Conservation (phyloP, 2,113 vertebrate genomes). For the Tachuris rubrigastra region DNA sequence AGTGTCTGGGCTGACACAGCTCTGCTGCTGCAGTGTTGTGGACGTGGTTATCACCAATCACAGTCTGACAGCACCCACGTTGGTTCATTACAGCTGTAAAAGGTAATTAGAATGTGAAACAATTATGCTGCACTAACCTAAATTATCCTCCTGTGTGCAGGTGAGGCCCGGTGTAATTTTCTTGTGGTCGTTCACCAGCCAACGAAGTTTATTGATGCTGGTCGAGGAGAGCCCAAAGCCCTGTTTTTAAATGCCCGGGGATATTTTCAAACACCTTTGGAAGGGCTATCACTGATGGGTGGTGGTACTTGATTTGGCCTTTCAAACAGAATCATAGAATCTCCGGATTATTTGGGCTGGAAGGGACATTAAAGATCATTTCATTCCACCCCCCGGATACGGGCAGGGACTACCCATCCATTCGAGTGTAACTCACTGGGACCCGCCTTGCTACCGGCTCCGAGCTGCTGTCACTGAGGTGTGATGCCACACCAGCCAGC, state of each 20-base stretch:
- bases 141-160: fast-evolving
- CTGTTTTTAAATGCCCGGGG: fast-evolving
- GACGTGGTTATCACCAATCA: fast-evolving
- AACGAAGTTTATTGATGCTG: fast-evolving
- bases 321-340: not conserved
- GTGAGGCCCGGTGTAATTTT: not conserved
- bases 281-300: not conserved
- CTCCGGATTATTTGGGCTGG: not conserved
- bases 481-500: fast-evolving
- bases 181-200: fast-evolving
- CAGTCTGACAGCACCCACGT: not conserved
- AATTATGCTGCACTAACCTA: fast-evolving
- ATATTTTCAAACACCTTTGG: fast-evolving
- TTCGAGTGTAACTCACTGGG: fast-evolving
- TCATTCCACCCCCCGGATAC: not conserved
- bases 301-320: not conserved
- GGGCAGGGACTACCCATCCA: not conserved
- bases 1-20: not conserved
- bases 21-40: fast-evolving
- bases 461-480: not conserved
- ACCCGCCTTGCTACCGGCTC: not conserved
- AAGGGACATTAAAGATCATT: not conserved
- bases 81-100: fast-evolving
- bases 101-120: not conserved
- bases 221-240: fast-evolving